phyloP scores from a whole-genome alignment of 1,140 invertebrate species.

The Drosophila virilis region DNA sequence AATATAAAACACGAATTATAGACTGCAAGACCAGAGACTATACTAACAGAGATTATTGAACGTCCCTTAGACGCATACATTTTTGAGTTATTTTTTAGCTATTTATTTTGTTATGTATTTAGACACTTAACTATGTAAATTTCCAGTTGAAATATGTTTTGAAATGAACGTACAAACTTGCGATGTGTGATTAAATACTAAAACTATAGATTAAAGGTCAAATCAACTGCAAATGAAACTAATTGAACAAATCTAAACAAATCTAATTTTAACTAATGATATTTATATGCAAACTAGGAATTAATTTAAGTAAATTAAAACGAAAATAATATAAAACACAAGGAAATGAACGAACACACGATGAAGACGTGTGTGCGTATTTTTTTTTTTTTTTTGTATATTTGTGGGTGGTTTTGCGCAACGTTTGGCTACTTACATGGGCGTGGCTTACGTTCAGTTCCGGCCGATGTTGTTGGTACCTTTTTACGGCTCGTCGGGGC shows the following conservation, averaged over 20 bases:
- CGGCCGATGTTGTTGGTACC: conserved; percentile 62
- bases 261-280: conserved; percentile 35
- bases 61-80: conserved; percentile 15
- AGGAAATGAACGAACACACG: conserved; percentile 42
- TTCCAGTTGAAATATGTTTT: conserved; percentile 52
- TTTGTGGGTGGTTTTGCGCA: conserved; percentile 47
- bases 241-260: conserved; percentile 45
- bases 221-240: conserved; percentile 43
- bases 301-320: conserved; percentile 53
- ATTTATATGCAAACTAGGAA: conserved; percentile 70
- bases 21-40: conserved; percentile 77
- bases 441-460: conserved; percentile 85
- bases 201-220: conserved; percentile 44
- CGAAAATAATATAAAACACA: conserved; percentile 27
- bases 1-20: conserved; percentile 20
- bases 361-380: conserved; percentile 40
- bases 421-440: conserved; percentile 86
- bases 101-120: conserved; percentile 45
- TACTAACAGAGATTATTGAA: conserved; percentile 62
- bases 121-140: conserved; percentile 63
- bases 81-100: conserved; percentile 39
- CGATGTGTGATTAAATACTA: conserved; percentile 50
- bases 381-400: conserved; percentile 22
- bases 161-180: conserved; percentile 55
- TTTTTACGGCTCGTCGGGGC: conserved; percentile 85